Base-by-base conservation (phyloP, 1,140 invertebrate species). In the Battus philenor region DNA sequence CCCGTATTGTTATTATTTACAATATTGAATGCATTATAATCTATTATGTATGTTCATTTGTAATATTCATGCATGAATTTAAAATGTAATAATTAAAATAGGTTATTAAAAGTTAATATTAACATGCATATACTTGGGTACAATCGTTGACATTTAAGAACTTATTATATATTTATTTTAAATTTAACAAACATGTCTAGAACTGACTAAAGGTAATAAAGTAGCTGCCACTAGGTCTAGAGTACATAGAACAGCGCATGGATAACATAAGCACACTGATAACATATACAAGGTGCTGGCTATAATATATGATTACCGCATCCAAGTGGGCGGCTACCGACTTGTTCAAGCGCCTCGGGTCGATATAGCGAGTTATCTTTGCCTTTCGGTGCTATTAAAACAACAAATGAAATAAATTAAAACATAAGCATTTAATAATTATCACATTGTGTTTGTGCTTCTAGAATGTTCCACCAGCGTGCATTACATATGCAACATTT, bases 321-420 rank as follows among this genome's bases (percentile, higher is more conserved):
- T 74, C 76, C 68, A 81, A 62, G 63, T 67, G 58, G 52, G 67
- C 70, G 49, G 70, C 77, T 10, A 72, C 76, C 32, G 65, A 68
- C 74, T 80, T 79, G 61, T 59, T 77, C 74, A 84, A 69, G 44
- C 80, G 72, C 46, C 75, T 71, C 49, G 72, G 74, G 70, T 81
- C 70, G 68, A 80, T 74, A 79, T 74, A 80, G 36, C 72, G 70
- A 67, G 69, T 68, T 67, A 84, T 70, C 68, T 75, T 84, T 77
- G 72, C 70, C 71, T 61, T 78, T 70, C 80, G 75, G 70, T 80
- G 76, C 80, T 84, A 81, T 57, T 46, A 63, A 39, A 78, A 74
- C 55, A 74, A 82, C 48, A 72, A 74, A 33, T 66, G 56, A 60
- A 48, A 52, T 24, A 13, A 61, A 44, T 36, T 51, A 34, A 44